A percentile compares a stretch with the other conserved stretches of the same genome.
Conservation (phyloP, 2,888 invertebrate genomes). For the Argyresthia goedartella region DNA sequence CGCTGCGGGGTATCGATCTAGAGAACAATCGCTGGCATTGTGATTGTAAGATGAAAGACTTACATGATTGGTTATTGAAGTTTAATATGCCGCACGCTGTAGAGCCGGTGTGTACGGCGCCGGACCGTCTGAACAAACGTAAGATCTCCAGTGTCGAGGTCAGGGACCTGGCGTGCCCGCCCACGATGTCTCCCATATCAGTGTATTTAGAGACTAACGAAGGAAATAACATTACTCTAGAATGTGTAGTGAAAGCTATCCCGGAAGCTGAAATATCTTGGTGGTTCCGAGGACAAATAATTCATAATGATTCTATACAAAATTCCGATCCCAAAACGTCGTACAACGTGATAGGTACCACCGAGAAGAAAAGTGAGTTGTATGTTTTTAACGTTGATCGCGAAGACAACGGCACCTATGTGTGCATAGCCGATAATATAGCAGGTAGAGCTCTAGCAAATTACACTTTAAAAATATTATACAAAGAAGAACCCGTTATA, state of each 20-base stretch:
- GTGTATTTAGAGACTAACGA: slow-evolving; percentile 83
- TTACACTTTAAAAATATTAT: slow-evolving; percentile 82
- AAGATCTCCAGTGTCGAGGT: slow-evolving; percentile 76
- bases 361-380: slow-evolving; percentile 83
- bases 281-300: slow-evolving; percentile 85
- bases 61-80: slow-evolving; percentile 83
- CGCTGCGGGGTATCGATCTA: slow-evolving; percentile 83
- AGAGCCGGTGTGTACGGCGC: slow-evolving; percentile 83
- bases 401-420: slow-evolving; percentile 88
- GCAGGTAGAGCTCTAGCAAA: slow-evolving; percentile 86
- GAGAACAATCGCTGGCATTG: slow-evolving; percentile 92
- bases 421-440: slow-evolving; percentile 87
- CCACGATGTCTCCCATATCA: slow-evolving; percentile 81
- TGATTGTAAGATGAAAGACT: slow-evolving; percentile 83
- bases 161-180: slow-evolving; percentile 84
- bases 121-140: slow-evolving; percentile 75
- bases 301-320: slow-evolving; percentile 78
- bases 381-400: slow-evolving; percentile 82
- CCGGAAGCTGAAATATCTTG: slow-evolving; percentile 87
- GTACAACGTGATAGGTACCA: slow-evolving; percentile 22
- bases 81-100: slow-evolving; percentile 83
- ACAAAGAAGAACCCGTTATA: slow-evolving; percentile 79
- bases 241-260: slow-evolving; percentile 84
- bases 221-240: slow-evolving; percentile 84
- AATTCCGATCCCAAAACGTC: not conserved